Conservation (phyloP, 2,888 invertebrate genomes). For the Dione vanillae region DNA sequence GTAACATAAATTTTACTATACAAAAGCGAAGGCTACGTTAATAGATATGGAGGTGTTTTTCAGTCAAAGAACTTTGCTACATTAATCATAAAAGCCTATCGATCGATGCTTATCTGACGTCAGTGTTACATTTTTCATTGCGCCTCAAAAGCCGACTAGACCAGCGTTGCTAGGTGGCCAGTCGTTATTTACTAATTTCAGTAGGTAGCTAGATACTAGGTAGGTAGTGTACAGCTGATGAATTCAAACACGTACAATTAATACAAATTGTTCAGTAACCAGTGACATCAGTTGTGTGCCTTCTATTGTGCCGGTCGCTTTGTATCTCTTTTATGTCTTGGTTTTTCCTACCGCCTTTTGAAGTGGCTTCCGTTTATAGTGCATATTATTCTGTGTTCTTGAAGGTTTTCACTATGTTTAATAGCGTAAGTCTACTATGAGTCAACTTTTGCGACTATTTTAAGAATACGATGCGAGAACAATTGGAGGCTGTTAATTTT, state of each 20-base stretch:
- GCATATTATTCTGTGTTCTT: neutral
- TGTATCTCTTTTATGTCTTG: slow-evolving; percentile 25
- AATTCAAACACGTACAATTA: slow-evolving; percentile 55
- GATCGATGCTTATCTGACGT: slow-evolving; percentile 65
- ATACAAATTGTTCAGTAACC: slow-evolving; percentile 48
- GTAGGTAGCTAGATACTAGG: no score
- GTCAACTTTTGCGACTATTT: neutral
- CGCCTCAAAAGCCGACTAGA: slow-evolving; percentile 56
- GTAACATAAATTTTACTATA: neutral
- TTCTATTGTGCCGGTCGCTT: slow-evolving; percentile 36
- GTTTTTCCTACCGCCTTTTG: neutral
- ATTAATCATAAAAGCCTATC: slow-evolving; percentile 53
- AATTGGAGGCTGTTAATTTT: slow-evolving; percentile 7
- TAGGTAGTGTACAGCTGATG: slow-evolving; percentile 50
- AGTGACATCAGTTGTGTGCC: slow-evolving; percentile 48
- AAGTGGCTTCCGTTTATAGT: neutral
- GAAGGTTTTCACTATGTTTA: neutral
- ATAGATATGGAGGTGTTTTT: slow-evolving; percentile 12
- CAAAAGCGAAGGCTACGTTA: neutral
- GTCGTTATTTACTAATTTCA: slow-evolving; percentile 72
- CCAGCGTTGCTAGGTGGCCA: slow-evolving; percentile 56
- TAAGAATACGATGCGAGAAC: neutral
- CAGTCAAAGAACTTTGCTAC: slow-evolving; percentile 26
- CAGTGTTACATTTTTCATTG: slow-evolving; percentile 69
- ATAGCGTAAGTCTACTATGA: neutral